Base-by-base conservation (phyloP, 2,888 invertebrate genomes). In the Noctuana brunneofusca region DNA sequence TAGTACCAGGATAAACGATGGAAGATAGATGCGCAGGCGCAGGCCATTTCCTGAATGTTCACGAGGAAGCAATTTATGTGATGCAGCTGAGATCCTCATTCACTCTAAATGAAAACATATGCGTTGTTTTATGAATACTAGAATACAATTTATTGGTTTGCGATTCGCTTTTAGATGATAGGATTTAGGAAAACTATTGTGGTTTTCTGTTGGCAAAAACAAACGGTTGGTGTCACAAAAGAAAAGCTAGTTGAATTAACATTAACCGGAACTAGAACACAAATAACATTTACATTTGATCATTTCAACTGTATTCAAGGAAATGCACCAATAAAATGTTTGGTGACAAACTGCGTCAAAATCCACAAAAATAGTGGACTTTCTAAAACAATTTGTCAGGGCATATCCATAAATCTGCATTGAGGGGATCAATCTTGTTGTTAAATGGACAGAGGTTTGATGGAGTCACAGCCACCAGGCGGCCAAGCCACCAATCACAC, bases 1-100 rank as follows among this genome's bases (percentile, higher is more conserved):
- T 63, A 63, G 63, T 63, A 62, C 55, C 63, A 27, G 60, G 55
- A 62, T 50, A 62, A 54, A 62, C 62, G 49, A 56, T 41, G 48
- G 49, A 38, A 62, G 55, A 62, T 62, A 56, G 38, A 49, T 58
- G 48, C 60, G 60, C 55, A 55, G 41, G 41, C 62, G 55, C 62
- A 62, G 18, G 27, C 55, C 55, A 27, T 62, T 62, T 62, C 62
- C 62, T 62, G 49, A 56, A 56, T 30, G 27, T 52, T 6, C 58
- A 27, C 56, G 49, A 49, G 38, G 22, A 22, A 54, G 41, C 63
- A 63, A 56, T 63, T 55, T 56, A 56, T 56, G 22, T 41, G 41
- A 56, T 63, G 30, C 56, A 63, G 41, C 55, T 32, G 55, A 58
- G 49, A 62, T 20, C 54, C 48, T 41, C 27, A 20, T 56, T 63